Base-by-base conservation (phyloP, 1,140 invertebrate species). In the Nasonia giraulti region DNA sequence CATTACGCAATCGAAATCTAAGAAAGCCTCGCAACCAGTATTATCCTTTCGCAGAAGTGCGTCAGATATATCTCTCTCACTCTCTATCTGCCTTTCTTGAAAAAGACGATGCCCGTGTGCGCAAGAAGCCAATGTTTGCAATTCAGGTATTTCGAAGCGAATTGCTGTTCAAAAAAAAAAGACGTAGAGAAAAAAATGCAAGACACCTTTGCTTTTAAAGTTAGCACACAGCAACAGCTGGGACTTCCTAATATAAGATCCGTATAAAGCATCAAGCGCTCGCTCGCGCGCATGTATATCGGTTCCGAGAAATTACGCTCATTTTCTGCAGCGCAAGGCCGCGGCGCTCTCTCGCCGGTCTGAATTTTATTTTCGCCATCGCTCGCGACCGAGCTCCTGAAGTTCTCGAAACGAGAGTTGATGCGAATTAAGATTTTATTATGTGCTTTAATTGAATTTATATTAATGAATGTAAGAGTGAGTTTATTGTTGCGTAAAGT, bases 1-100 rank as follows among this genome's bases (percentile, higher is more conserved):
- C 17, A 80, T 84, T 84, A 17, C 66, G 68, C 44, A 84, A 84
- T 84, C 62, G 44, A 84, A 80, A 74, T 80, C 50, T 80, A 80
- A 66, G 81, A 68, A 80, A 80, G 44, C n/a, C 37, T 47, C 62
- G 12, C 14, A n/a, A 31, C 69, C 27, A 12, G 20, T 31, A 75
- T 83, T 55, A 71, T 47, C 76, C 68, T 79, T 84, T 84, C 82
- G 66, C 17, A 79, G 75, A 83, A 83, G 40, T 77, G 62, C 62
- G 40, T 84, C 37, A 44, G 27, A n/a, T 8, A 75, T 40, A 68
- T 83, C 44, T 2, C 20, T 10, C 74, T 76, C 17, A 44, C 33
- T 11, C 14, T 50, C 47, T 50, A 8, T 50, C 37, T 27, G 33
- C 33, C 5, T 44, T 7, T 1, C 37, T 31, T 50, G 33, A 50